Conservation (phyloP, 1,140 invertebrate genomes). For the Lamellibrachia luymesi region DNA sequence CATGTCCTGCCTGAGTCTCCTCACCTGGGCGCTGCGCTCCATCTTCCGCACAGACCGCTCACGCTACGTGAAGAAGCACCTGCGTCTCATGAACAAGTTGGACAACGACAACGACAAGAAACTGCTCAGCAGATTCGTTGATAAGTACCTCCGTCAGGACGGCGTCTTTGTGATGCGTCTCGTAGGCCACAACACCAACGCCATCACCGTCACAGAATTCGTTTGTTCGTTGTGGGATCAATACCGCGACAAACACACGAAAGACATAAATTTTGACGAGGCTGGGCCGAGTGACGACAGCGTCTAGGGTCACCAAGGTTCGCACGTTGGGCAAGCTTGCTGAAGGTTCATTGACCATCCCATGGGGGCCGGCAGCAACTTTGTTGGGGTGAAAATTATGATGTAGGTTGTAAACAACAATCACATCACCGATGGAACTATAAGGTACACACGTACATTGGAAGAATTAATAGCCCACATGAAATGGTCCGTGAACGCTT, state of each 20-base stretch:
- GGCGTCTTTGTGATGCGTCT: conserved; percentile 57
- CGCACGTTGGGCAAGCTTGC: neutral
- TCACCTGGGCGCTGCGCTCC: conserved; percentile 54
- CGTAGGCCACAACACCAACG: conserved; percentile 54
- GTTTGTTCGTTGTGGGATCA: conserved; percentile 28
- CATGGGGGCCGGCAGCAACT: neutral
- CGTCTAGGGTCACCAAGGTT: neutral
- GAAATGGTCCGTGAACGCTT: neutral
- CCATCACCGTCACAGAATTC: conserved; percentile 30
- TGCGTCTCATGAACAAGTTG: conserved; percentile 29
- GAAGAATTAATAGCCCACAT: neutral
- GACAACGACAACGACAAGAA: conserved; percentile 22
- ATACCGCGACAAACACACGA: neutral
- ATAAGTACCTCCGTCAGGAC: conserved; percentile 56
- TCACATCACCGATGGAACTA: neutral
- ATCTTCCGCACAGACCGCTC: conserved; percentile 25
- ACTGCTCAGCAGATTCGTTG: conserved; percentile 24
- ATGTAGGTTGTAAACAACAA: neutral
- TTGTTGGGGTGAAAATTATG: neutral
- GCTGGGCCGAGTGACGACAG: neutral
- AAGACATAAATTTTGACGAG: neutral
- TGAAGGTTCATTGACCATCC: neutral
- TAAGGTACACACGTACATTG: neutral
- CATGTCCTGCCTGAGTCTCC: conserved; percentile 49
- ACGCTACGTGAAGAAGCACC: conserved; percentile 32